Evolutionary conservation across 2,888 invertebrate genomes (phyloP).

Genomic region (Lithophane ornitopus): DNA sequence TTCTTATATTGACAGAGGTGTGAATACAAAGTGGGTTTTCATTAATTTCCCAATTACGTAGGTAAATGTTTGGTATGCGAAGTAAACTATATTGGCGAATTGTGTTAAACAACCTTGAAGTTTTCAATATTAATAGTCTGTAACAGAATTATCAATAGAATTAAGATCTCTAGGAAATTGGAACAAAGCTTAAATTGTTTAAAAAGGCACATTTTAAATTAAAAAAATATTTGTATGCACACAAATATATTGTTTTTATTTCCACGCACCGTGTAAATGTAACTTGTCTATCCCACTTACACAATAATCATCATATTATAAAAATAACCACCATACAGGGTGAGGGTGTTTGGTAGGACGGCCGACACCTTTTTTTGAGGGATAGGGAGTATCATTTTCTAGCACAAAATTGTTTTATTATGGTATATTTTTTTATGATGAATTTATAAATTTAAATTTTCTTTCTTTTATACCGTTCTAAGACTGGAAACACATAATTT

Average conservation of each 20-base stretch:
- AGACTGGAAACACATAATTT: too few species aligned
- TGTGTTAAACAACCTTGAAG: not conserved
- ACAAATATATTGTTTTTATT: too few species aligned
- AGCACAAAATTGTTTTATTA: too few species aligned
- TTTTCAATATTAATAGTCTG: not conserved
- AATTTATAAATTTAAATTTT: too few species aligned
- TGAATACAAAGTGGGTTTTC: slow-evolving; percentile 45
- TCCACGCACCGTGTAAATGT: too few species aligned
- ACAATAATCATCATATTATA: not conserved
- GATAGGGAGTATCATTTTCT: too few species aligned
- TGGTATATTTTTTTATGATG: too few species aligned
- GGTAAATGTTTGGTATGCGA: slow-evolving; percentile 7
- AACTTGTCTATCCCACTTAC: too few species aligned
- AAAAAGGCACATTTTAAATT: not conserved
- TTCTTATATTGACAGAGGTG: slow-evolving; percentile 54
- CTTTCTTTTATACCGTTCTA: too few species aligned
- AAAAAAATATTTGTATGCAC: too few species aligned
- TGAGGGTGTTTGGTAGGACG: not conserved
- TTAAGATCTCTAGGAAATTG: not conserved
- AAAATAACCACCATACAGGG: not conserved
- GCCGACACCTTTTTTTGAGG: too few species aligned
- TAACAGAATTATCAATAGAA: not conserved
- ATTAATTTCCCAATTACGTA: slow-evolving; percentile 48
- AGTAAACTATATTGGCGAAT: not conserved
- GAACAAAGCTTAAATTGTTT: not conserved